These are phyloP conservation scores for Epinotia demarniana DNA, from an alignment of 2,888 invertebrate genomes.

Conservation along the genomic window DNA sequence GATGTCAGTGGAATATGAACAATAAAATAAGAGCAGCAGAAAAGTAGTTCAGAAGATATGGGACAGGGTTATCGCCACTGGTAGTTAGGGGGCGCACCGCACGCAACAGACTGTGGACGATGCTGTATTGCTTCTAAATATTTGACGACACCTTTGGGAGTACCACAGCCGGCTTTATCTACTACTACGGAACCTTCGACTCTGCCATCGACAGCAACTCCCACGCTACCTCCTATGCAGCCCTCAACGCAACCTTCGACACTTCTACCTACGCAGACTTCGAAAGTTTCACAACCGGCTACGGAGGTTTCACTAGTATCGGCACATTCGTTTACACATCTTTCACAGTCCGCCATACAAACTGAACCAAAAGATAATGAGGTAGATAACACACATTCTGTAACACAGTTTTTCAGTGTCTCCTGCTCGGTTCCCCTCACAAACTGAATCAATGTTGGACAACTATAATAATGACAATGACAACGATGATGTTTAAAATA, in stretches of 20 bases:
- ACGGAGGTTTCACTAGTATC: too few species aligned
- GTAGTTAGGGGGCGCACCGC: background rate
- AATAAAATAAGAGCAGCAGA: slow-evolving; percentile 10
- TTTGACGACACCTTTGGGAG: background rate
- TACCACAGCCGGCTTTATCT: background rate
- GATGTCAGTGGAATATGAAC: slow-evolving; percentile 2
- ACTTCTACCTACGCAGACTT: too few species aligned
- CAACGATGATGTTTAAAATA: too few species aligned
- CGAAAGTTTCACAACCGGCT: too few species aligned
- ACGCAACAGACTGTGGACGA: background rate
- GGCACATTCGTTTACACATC: too few species aligned
- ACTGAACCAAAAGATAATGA: too few species aligned
- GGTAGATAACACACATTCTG: too few species aligned
- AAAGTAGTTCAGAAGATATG: slow-evolving; percentile 3
- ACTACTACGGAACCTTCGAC: background rate
- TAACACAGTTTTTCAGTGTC: too few species aligned
- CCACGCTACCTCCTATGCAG: background rate
- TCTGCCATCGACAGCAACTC: background rate
- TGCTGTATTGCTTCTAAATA: background rate
- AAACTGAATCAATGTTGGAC: too few species aligned
- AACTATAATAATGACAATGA: too few species aligned
- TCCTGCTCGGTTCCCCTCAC: too few species aligned
- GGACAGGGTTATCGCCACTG: background rate
- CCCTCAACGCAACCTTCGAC: background rate
- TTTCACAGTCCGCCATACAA: too few species aligned